These are phyloP conservation scores for Paedocypris sp. DNA, from an alignment of 2,113 vertebrate genomes.

Conservation along the genomic window DNA sequence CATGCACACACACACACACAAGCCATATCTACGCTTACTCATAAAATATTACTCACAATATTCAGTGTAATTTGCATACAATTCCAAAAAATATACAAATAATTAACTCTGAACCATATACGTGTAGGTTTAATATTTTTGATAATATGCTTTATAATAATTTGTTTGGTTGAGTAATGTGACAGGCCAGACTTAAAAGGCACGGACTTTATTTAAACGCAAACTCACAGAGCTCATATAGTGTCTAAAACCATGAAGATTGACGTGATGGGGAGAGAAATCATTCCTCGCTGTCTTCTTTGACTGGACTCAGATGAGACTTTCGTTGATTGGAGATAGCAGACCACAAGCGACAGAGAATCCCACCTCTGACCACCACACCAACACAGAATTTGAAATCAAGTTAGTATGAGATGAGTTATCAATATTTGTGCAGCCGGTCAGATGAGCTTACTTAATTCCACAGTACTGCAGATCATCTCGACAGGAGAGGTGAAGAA, in stretches of 20 bases:
- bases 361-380: constrained; percentile 63
- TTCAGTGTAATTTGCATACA: too few species aligned
- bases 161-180: too few species aligned
- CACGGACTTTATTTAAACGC: background rate
- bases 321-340: constrained; percentile 58
- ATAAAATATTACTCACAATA: too few species aligned
- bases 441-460: constrained; percentile 54
- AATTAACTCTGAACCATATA: too few species aligned
- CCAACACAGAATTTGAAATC: background rate
- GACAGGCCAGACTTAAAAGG: constrained; percentile 8
- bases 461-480: constrained; percentile 73
- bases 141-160: too few species aligned
- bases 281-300: constrained; percentile 46
- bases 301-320: constrained; percentile 30
- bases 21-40: too few species aligned
- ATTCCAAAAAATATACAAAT: too few species aligned
- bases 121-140: too few species aligned
- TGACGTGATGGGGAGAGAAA: constrained; percentile 32
- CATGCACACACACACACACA: too few species aligned
- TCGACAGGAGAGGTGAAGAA: constrained; percentile 61
- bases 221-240: constrained; percentile 37
- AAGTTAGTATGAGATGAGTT: background rate
- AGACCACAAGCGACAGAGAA: constrained; percentile 71
- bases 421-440: background rate
- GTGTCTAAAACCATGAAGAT: background rate